phyloP scores from a whole-genome alignment of 2,113 vertebrate species.

The Limanda limanda region DNA sequence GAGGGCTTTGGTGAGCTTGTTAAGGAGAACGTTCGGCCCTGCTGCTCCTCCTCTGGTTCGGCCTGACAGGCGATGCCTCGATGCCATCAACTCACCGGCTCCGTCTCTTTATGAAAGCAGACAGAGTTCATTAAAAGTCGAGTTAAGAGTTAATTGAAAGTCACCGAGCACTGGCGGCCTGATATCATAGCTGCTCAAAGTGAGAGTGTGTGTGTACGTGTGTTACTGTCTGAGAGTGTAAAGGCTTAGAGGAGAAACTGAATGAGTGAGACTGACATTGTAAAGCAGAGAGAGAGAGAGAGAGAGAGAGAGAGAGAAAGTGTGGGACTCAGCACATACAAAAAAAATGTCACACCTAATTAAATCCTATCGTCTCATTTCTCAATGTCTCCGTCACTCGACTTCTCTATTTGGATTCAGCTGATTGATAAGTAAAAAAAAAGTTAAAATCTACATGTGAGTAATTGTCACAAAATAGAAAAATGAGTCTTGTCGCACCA shows the following conservation, averaged over 20 bases:
- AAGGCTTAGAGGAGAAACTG: neutral
- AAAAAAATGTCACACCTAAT: no score
- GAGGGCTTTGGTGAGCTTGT: constrained; percentile 41
- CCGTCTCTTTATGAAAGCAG: constrained; percentile 57
- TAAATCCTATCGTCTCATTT: no score
- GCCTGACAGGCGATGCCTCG: constrained; percentile 11
- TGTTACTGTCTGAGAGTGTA: neutral
- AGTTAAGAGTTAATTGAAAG: constrained; percentile 60
- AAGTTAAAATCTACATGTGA: no score
- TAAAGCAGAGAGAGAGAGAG: no score
- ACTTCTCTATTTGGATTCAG: no score
- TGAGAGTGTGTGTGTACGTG: constrained; percentile 13
- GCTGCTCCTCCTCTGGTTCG: constrained; percentile 20
- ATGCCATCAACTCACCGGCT: constrained; percentile 10
- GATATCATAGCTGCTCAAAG: constrained; percentile 7
- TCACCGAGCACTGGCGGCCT: constrained; percentile 16
- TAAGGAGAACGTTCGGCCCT: constrained; percentile 25
- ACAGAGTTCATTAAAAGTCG: constrained; percentile 65
- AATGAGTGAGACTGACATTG: neutral
- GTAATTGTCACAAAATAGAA: no score
- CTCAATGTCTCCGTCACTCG: no score
- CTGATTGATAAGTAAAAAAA: no score
- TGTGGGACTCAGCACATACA: no score
- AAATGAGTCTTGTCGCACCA: no score
- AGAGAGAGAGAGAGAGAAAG: no score